Conservation (phyloP, 2,888 invertebrate genomes). For the Autographa gamma region DNA sequence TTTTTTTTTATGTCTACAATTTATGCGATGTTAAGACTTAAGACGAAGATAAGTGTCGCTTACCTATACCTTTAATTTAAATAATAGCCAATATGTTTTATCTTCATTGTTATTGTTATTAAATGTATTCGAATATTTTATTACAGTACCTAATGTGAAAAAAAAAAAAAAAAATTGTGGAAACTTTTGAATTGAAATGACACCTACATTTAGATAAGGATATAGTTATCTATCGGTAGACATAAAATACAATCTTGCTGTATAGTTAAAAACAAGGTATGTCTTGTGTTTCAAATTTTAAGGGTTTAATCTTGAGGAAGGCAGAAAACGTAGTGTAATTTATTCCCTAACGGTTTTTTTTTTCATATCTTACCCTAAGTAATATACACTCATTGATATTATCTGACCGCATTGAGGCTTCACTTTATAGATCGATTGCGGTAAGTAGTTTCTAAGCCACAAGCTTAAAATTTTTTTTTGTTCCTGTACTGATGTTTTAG, state of each 20-base stretch:
- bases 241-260: background rate
- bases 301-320: too few relatives aligned
- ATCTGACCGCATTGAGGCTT: too few relatives aligned
- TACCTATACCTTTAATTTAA: slow-evolving; percentile 15
- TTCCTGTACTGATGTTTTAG: too few relatives aligned
- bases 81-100: slow-evolving; percentile 17
- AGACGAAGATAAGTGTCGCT: slow-evolving; percentile 19
- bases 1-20: slow-evolving; percentile 48
- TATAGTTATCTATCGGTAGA: background rate
- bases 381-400: too few relatives aligned
- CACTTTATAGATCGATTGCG: too few relatives aligned
- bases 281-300: too few relatives aligned
- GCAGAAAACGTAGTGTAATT: too few relatives aligned
- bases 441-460: too few relatives aligned
- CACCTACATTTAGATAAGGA: slow-evolving; percentile 1
- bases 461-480: too few relatives aligned
- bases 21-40: slow-evolving; percentile 20
- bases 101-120: slow-evolving; percentile 38
- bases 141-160: background rate
- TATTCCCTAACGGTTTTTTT: too few relatives aligned
- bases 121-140: slow-evolving; percentile 10
- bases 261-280: too few relatives aligned
- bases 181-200: background rate
- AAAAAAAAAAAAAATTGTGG: background rate
- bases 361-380: too few relatives aligned